Conservation (phyloP, 1,140 invertebrate species). For the Eriosoma lanigerum region DNA sequence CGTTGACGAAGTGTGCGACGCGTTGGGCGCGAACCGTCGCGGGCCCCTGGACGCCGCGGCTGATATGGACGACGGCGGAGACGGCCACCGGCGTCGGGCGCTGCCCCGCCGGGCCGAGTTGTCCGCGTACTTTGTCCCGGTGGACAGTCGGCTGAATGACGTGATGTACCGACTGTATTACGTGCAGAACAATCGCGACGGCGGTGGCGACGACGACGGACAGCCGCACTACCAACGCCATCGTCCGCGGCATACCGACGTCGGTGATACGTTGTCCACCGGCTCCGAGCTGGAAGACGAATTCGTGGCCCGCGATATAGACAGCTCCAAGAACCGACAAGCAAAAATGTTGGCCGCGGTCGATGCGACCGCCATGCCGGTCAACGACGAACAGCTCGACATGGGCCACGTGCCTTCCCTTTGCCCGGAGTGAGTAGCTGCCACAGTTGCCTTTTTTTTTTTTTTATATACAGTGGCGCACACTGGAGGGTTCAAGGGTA, state of each 20-base stretch:
- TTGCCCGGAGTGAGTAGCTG: background rate
- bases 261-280: slow-evolving; percentile 13
- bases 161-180: background rate
- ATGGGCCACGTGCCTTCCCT: background rate
- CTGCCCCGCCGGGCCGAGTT: background rate
- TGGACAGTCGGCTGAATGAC: background rate
- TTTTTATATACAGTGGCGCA: no score
- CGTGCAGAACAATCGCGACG: background rate
- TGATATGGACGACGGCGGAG: background rate
- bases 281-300: slow-evolving; percentile 1
- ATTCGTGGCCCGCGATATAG: background rate
- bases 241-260: no score
- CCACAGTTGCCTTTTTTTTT: background rate
- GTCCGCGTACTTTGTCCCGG: background rate
- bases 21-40: background rate
- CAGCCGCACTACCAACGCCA: background rate
- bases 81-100: background rate
- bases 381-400: background rate
- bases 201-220: background rate
- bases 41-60: background rate
- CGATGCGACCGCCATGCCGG: background rate
- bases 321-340: background rate
- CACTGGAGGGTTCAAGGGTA: no score
- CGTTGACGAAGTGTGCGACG: background rate
- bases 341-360: background rate